These are phyloP conservation scores for Xanthostigma xanthostigma DNA, from an alignment of 2,888 invertebrate genomes.

Conservation along the genomic window DNA sequence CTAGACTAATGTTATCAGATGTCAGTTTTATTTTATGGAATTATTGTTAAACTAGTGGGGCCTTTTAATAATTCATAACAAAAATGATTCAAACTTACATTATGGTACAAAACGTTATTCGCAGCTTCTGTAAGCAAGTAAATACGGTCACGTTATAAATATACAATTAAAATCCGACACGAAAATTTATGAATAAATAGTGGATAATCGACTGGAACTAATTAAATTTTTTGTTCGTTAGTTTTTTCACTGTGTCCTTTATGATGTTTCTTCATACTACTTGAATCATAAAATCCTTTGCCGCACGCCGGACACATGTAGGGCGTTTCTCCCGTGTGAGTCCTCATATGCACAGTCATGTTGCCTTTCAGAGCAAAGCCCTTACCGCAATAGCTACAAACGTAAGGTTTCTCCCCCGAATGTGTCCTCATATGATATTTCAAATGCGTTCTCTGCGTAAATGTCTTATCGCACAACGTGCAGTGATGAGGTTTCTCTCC, in stretches of 20 bases:
- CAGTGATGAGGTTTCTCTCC: slow-evolving; percentile 1
- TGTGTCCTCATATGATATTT: slow-evolving; percentile 2
- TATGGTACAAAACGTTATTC: no score
- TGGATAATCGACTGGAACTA: no score
- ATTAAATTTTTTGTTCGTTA: no score
- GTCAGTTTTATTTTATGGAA: no score
- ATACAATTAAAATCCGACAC: no score
- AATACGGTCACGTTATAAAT: no score
- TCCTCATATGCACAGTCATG: slow-evolving; percentile 1
- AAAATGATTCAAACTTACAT: no score
- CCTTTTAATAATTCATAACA: no score
- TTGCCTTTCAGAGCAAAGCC: slow-evolving; percentile 1
- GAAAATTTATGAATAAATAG: no score
- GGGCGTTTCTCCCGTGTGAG: slow-evolving; percentile 3
- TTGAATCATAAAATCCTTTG: slow-evolving; percentile 3
- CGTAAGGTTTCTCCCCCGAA: slow-evolving; percentile 1
- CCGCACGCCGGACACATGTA: slow-evolving; percentile 1
- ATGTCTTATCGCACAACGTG: neutral
- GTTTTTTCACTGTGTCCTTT: neutral
- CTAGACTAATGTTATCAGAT: no score
- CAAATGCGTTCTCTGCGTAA: neutral
- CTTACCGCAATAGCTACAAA: neutral
- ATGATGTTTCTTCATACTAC: slow-evolving; percentile 2
- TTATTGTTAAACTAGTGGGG: no score
- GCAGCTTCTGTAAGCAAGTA: no score